A percentile compares a stretch with the other conserved stretches of the same genome.
Evolutionary conservation across 1,140 invertebrate species (phyloP).

Genomic region (Drosophila mojavensis): DNA sequence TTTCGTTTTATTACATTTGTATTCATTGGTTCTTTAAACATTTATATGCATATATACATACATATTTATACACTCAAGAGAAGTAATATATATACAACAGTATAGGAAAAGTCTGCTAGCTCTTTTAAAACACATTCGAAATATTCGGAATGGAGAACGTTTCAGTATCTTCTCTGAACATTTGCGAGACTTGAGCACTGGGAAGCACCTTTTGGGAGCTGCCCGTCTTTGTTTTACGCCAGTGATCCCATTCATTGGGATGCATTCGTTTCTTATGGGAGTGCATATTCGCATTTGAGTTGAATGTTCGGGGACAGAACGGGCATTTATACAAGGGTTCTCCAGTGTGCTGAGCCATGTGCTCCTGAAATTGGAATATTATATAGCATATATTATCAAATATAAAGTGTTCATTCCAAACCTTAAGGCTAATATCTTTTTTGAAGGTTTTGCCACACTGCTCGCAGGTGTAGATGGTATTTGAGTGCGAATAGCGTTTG

Average conservation of each 20-base stretch:
- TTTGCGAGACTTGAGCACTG: slow-evolving; percentile 71
- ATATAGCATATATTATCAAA: neutral
- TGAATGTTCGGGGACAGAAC: slow-evolving; percentile 79
- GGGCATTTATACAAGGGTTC: slow-evolving; percentile 79
- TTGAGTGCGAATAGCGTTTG: slow-evolving; percentile 76
- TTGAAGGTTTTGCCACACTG: slow-evolving; percentile 82
- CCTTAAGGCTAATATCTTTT: slow-evolving; percentile 77
- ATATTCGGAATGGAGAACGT: slow-evolving; percentile 63
- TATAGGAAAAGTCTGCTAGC: neutral
- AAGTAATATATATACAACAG: slow-evolving; percentile 23
- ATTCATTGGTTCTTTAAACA: slow-evolving; percentile 8
- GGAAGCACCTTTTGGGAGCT: slow-evolving; percentile 72
- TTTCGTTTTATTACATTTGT: slow-evolving; percentile 1
- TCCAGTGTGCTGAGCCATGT: slow-evolving; percentile 81
- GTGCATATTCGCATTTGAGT: slow-evolving; percentile 83
- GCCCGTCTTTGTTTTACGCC: slow-evolving; percentile 77
- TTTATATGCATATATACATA: slow-evolving; percentile 11
- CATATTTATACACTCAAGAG: slow-evolving; percentile 8
- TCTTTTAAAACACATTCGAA: slow-evolving; percentile 25
- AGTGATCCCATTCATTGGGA: slow-evolving; percentile 78
- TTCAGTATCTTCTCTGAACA: slow-evolving; percentile 67
- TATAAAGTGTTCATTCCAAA: slow-evolving; percentile 11
- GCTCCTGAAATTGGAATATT: slow-evolving; percentile 60
- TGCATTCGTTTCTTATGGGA: slow-evolving; percentile 82
- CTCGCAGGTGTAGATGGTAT: slow-evolving; percentile 76